Conservation (phyloP, 30 jellyfish, hydroid and myxozoan genomes). For the Turritopsis rubra region DNA sequence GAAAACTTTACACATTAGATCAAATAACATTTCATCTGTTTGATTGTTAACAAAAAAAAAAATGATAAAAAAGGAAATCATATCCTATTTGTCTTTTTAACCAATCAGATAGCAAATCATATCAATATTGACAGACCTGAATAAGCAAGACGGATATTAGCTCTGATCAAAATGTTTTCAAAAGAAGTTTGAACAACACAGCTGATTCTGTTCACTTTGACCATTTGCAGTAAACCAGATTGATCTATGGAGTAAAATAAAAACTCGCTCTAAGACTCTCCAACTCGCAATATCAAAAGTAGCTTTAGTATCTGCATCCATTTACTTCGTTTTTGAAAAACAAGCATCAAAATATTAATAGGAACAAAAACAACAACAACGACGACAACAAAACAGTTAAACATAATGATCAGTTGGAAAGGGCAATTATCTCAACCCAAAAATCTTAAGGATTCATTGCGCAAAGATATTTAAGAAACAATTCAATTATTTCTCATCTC, state of each 20-base stretch:
- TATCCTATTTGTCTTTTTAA: constrained; percentile 11
- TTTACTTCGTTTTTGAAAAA: not conserved
- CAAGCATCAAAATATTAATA: not conserved
- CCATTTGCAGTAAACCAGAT: not conserved
- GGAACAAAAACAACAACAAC: not conserved
- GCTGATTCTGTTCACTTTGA: not conserved
- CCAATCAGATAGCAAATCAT: not conserved
- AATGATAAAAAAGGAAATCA: constrained; percentile 5
- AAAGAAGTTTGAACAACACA: not conserved
- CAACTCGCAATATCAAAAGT: not conserved
- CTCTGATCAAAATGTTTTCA: not conserved
- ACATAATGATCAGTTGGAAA: not conserved
- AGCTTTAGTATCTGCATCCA: too few relatives aligned
- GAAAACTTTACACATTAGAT: constrained; percentile 1
- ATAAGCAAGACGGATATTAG: not conserved
- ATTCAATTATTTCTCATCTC: too few relatives aligned
- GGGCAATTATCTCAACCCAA: not conserved
- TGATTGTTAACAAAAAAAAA: not conserved
- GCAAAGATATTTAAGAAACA: too few relatives aligned
- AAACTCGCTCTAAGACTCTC: too few relatives aligned
- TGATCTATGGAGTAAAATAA: not conserved
- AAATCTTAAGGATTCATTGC: not conserved
- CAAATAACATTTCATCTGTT: constrained; percentile 9
- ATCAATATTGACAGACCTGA: constrained; percentile 17
- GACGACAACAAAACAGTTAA: too few relatives aligned